phyloP scores from a whole-genome alignment of 2,113 vertebrate genomes.

The Turnix velox region DNA sequence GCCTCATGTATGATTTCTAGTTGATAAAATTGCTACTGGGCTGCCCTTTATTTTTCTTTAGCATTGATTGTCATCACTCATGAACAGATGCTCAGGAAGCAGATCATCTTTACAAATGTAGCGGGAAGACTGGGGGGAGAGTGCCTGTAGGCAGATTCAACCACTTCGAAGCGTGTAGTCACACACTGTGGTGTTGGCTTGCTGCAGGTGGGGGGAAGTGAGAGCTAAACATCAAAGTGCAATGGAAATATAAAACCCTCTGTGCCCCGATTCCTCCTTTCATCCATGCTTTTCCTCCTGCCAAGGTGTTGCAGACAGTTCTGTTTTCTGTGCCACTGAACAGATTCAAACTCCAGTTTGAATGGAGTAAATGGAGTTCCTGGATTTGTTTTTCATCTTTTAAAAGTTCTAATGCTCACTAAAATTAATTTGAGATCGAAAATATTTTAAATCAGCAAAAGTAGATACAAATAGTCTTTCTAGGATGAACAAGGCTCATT shows the following conservation, averaged over 20 bases:
- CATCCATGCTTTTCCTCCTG: slow-evolving; percentile 43
- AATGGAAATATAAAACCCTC: slow-evolving; percentile 56
- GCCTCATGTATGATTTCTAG: neutral
- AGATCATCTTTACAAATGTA: slow-evolving; percentile 34
- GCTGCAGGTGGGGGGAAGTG: neutral
- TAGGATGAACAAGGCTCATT: neutral
- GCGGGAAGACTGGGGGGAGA: neutral
- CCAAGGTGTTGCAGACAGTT: slow-evolving; percentile 19
- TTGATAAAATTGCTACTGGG: slow-evolving; percentile 26
- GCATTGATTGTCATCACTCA: neutral
- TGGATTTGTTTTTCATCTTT: neutral
- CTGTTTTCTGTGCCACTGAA: neutral
- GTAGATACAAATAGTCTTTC: neutral
- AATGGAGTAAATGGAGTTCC: slow-evolving; percentile 11
- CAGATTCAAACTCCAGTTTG: neutral
- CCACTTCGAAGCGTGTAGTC: slow-evolving; percentile 33
- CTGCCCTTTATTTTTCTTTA: neutral
- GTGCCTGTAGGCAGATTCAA: slow-evolving; percentile 39
- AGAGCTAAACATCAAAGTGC: slow-evolving; percentile 64
- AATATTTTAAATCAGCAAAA: neutral
- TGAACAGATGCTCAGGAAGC: slow-evolving; percentile 7
- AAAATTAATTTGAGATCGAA: neutral
- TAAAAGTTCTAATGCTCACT: neutral
- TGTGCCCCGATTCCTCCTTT: slow-evolving; percentile 54
- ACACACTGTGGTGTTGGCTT: neutral